Conservation (phyloP, 2,113 vertebrate genomes). For the Menidia beryllina region DNA sequence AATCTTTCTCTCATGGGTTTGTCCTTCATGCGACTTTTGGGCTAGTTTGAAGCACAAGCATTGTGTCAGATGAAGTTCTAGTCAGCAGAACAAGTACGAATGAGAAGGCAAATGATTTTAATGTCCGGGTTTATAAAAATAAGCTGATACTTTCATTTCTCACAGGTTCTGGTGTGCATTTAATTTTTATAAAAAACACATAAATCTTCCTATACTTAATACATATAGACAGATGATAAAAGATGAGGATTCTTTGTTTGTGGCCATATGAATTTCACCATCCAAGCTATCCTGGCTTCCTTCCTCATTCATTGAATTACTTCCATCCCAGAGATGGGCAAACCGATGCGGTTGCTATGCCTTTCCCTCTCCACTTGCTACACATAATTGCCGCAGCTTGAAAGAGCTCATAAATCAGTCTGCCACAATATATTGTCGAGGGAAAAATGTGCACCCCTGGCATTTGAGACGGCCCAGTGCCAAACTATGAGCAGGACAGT, state of each 20-base stretch:
- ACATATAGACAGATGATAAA: slow-evolving; percentile 3
- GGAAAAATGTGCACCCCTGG: slow-evolving; percentile 58
- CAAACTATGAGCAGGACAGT: slow-evolving; percentile 61
- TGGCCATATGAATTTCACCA: slow-evolving; percentile 22
- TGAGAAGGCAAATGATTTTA: slow-evolving; percentile 56
- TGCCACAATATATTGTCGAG: slow-evolving; percentile 63
- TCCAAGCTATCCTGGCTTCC: slow-evolving; percentile 41
- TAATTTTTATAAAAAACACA: background rate
- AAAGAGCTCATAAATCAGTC: slow-evolving; percentile 74
- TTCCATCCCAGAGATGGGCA: slow-evolving; percentile 64
- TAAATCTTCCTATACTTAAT: background rate
- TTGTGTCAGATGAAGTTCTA: slow-evolving; percentile 46
- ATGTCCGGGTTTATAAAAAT: too few species aligned
- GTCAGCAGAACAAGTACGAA: slow-evolving; percentile 52
- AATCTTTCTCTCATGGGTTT: slow-evolving; percentile 30
- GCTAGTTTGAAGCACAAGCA: slow-evolving; percentile 63
- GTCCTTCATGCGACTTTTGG: slow-evolving; percentile 67
- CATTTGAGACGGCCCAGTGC: slow-evolving; percentile 63
- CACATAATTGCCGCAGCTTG: slow-evolving; percentile 65
- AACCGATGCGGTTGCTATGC: slow-evolving; percentile 58
- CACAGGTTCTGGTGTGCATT: background rate
- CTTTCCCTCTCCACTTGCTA: slow-evolving; percentile 39
- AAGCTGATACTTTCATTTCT: too few species aligned
- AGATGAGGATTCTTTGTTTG: slow-evolving; percentile 19
- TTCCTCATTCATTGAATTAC: slow-evolving; percentile 61